Percentiles rank a stretch among this genome's conserved stretches.
Evolutionary conservation across 1,140 invertebrate genomes (phyloP).

Genomic region (Brachionus plicatilis): DNA sequence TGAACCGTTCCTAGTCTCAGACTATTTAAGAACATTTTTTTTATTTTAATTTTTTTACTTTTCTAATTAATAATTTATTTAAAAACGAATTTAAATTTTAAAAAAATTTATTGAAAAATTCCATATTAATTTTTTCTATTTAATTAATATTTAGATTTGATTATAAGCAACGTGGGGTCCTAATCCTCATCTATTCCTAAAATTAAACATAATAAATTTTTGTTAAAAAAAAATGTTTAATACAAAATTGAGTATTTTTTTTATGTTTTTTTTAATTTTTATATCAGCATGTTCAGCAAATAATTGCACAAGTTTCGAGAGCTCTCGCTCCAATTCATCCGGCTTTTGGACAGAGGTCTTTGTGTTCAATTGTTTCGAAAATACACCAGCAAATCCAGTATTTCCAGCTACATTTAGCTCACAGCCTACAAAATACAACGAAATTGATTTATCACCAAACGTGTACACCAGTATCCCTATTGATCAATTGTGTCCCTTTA

Average conservation of each 20-base stretch:
- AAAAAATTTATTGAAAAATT: too few species aligned
- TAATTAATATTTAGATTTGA: too few species aligned
- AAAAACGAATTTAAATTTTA: too few species aligned
- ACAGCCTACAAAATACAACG: conserved; percentile 1
- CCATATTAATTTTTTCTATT: too few species aligned
- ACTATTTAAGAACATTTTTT: too few species aligned
- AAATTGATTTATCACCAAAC: conserved; percentile 29
- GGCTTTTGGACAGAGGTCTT: background rate
- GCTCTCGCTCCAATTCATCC: background rate
- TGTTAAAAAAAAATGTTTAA: background rate
- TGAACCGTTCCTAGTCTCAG: too few species aligned
- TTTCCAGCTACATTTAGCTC: background rate
- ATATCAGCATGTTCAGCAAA: background rate
- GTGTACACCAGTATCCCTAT: background rate
- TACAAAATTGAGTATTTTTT: background rate
- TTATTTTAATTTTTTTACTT: too few species aligned
- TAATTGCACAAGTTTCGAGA: background rate
- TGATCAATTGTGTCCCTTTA: conserved; percentile 5
- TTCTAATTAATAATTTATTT: too few species aligned
- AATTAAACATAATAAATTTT: background rate
- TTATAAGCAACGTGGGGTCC: too few species aligned
- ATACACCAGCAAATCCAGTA: background rate
- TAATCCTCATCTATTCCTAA: too few species aligned
- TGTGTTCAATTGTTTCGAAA: background rate
- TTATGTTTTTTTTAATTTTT: background rate